Evolutionary conservation across 2,797 vertebrate genomes (phyloP).

Genomic region (Cyclura pinguis): DNA sequence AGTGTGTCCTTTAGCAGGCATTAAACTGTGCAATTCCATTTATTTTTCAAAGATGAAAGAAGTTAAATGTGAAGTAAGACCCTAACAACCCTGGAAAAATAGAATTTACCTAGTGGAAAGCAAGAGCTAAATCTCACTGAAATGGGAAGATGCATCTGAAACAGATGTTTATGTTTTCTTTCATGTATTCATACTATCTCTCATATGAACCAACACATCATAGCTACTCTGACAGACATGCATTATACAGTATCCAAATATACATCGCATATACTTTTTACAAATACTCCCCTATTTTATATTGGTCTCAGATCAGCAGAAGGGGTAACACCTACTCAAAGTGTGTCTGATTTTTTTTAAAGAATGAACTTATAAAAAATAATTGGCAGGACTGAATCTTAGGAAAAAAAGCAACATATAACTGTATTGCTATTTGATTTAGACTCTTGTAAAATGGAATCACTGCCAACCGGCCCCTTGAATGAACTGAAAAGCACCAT

Average conservation of each 20-base stretch:
- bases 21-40: constrained; percentile 37
- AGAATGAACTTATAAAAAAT: too few relatives aligned
- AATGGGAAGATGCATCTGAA: constrained; percentile 49
- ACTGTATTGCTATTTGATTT: background rate
- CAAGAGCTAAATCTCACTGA: constrained; percentile 61
- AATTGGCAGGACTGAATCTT: background rate
- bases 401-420: background rate
- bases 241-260: constrained; percentile 51
- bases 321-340: constrained; percentile 55
- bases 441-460: background rate
- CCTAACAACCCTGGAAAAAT: constrained; percentile 61
- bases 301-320: constrained; percentile 54
- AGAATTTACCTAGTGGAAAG: constrained; percentile 56
- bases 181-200: constrained; percentile 47
- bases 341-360: constrained; percentile 72
- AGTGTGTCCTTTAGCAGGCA: background rate
- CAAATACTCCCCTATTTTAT: background rate
- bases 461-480: background rate
- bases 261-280: constrained; percentile 60
- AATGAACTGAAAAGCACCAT: background rate
- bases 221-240: constrained; percentile 50
- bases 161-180: constrained; percentile 59
- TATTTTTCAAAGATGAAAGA: constrained; percentile 43
- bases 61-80: constrained; percentile 54
- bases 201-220: constrained; percentile 9